A percentile compares a stretch with the other conserved stretches of the same genome.
These are phyloP conservation scores for Centropristis striata DNA, from an alignment of 2,113 vertebrate genomes.

Conservation along the genomic window DNA sequence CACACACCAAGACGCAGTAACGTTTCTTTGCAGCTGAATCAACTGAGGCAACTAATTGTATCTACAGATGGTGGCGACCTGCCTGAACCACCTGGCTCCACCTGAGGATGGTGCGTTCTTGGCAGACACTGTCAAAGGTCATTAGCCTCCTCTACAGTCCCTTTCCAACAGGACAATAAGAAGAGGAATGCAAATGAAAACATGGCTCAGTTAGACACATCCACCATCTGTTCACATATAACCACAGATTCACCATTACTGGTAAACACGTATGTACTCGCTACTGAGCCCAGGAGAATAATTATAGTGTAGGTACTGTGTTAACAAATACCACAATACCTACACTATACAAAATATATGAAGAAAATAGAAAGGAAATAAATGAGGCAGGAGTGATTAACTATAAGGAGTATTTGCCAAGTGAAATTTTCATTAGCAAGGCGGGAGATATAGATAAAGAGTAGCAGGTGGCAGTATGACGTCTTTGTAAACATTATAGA, in stretches of 20 bases:
- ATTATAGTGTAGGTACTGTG: not conserved
- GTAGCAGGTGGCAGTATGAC: not conserved
- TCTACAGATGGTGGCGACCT: constrained; percentile 40
- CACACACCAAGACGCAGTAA: not conserved
- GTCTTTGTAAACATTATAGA: constrained; percentile 2
- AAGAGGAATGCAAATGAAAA: constrained; percentile 19
- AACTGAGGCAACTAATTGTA: constrained; percentile 22
- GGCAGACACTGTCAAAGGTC: constrained; percentile 56
- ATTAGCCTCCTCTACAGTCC: constrained; percentile 33
- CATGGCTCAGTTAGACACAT: constrained; percentile 34
- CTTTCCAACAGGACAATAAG: constrained; percentile 24
- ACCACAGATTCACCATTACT: constrained; percentile 5
- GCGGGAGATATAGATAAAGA: not conserved
- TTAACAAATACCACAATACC: constrained; percentile 7
- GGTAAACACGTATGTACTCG: constrained; percentile 19
- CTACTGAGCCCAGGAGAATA: constrained; percentile 4
- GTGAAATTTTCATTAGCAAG: not conserved
- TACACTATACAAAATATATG: not conserved
- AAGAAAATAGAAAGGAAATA: not conserved
- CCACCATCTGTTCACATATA: constrained; percentile 50
- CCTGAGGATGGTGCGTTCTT: constrained; percentile 39
- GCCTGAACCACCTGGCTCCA: constrained; percentile 51
- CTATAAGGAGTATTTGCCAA: not conserved
- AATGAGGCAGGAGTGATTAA: not conserved
- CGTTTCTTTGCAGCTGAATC: not conserved